Evolutionary conservation across 2,113 vertebrate genomes (phyloP).

Genomic region (Tautogolabrus adspersus): DNA sequence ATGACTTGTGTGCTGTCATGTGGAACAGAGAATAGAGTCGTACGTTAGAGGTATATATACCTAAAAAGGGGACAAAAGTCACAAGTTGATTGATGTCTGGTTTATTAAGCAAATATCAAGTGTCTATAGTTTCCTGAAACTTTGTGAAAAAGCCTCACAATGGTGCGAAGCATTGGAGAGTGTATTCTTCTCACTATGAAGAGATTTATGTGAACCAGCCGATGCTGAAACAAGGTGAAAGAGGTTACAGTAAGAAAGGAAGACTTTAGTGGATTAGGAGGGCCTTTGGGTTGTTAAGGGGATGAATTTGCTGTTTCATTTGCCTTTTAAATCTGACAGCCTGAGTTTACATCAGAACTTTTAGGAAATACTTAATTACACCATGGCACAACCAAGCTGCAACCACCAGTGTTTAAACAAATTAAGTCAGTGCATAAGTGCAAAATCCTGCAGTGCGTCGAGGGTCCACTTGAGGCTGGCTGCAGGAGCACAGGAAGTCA

Average conservation of each 20-base stretch:
- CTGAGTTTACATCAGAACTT: conserved; percentile 28
- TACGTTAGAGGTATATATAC: neutral
- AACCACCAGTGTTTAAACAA: too few species aligned
- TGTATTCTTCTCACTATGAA: neutral
- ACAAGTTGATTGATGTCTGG: too few species aligned
- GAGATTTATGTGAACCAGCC: conserved; percentile 17
- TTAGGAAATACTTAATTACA: conserved; percentile 26
- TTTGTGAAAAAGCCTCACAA: neutral
- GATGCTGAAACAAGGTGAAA: conserved; percentile 6
- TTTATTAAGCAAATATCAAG: neutral
- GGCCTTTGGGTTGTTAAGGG: conserved; percentile 11
- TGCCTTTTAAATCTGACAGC: conserved; percentile 34
- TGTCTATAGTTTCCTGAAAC: conserved; percentile 5
- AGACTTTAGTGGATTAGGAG: neutral
- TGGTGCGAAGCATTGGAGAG: conserved; percentile 13
- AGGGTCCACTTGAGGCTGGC: too few species aligned
- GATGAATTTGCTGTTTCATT: conserved; percentile 17
- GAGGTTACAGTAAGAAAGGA: conserved; percentile 32
- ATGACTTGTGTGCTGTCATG: conserved; percentile 22
- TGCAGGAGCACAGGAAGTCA: too few species aligned
- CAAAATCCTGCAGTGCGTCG: too few species aligned
- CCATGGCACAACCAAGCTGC: conserved; percentile 5
- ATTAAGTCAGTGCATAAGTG: too few species aligned
- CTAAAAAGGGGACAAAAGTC: neutral
- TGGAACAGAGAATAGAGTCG: conserved; percentile 17